Evolutionary conservation across 64 coral and sea anemone genomes (phyloP).

Genomic region (Porites lutea): DNA sequence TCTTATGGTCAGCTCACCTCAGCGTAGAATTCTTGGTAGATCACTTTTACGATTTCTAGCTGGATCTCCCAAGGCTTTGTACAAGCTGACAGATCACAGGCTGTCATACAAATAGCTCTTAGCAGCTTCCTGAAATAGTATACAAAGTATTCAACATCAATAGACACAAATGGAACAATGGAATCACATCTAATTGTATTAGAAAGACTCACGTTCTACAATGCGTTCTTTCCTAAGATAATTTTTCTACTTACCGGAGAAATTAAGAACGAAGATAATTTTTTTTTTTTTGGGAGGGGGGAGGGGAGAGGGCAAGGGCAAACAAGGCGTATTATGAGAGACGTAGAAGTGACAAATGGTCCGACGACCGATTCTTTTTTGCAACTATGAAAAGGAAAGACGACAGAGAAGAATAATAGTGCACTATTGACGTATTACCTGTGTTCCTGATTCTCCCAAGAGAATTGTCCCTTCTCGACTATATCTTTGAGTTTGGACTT

Average conservation of each 20-base stretch:
- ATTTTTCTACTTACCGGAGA: too few species aligned
- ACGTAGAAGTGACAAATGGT: too few species aligned
- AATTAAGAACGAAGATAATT: too few species aligned
- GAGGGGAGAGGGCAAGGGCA: too few species aligned
- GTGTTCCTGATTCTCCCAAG: slow-evolving; percentile 94
- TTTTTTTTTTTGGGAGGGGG: too few species aligned
- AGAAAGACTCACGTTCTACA: neutral
- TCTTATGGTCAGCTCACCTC: slow-evolving; percentile 66
- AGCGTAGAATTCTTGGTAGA: slow-evolving; percentile 98
- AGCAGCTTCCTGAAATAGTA: slow-evolving; percentile 72
- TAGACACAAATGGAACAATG: neutral
- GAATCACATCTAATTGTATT: neutral
- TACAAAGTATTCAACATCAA: neutral
- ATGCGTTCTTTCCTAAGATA: neutral
- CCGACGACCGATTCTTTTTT: too few species aligned
- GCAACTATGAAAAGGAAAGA: too few species aligned
- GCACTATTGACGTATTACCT: slow-evolving; percentile 29
- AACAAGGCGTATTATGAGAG: too few species aligned
- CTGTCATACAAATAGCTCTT: slow-evolving; percentile 96
- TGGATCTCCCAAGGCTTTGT: slow-evolving; percentile 98
- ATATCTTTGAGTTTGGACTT: slow-evolving; percentile 88
- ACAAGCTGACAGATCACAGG: slow-evolving; percentile 96
- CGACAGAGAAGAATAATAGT: too few species aligned
- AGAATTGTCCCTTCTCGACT: slow-evolving; percentile 80
- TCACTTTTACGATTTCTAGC: slow-evolving; percentile 94